Conservation (phyloP, 2,113 vertebrate species). For the Aptenodytes forsteri region DNA sequence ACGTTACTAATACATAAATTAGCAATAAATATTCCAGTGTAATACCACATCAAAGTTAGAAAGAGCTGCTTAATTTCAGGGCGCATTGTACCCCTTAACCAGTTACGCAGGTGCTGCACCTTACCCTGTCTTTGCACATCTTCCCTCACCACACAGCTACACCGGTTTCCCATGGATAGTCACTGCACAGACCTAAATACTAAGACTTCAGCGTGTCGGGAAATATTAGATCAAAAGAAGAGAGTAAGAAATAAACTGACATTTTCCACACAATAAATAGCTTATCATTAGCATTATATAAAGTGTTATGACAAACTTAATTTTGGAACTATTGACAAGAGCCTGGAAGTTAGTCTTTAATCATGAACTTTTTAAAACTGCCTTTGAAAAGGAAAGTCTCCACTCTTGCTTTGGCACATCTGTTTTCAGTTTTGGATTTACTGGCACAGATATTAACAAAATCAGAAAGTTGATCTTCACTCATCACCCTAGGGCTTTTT, state of each 20-base stretch:
- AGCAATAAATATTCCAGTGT: not conserved
- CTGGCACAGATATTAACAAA: not conserved
- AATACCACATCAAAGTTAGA: not conserved
- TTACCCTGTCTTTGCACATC: not conserved
- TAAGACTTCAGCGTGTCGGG: not conserved
- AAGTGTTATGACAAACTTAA: slow-evolving; percentile 28
- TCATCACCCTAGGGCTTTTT: not conserved
- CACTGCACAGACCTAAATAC: not conserved
- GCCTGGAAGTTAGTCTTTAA: slow-evolving; percentile 22
- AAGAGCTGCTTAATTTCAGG: not conserved
- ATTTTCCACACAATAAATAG: slow-evolving; percentile 39
- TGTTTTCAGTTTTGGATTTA: not conserved
- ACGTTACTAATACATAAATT: not conserved
- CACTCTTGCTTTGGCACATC: not conserved
- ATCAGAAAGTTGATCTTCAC: not conserved
- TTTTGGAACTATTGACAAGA: slow-evolving; percentile 39
- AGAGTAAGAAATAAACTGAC: slow-evolving; percentile 17
- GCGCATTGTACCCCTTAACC: not conserved
- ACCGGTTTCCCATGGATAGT: not conserved
- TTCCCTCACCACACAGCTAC: not conserved
- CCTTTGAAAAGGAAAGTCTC: slow-evolving; percentile 5
- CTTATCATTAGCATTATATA: slow-evolving; percentile 42
- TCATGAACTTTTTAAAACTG: not conserved
- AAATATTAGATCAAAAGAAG: slow-evolving; percentile 30
- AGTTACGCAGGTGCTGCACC: not conserved